Evolutionary conservation across 2,888 invertebrate genomes (phyloP).

Genomic region (Leptopilina drosophilae): DNA sequence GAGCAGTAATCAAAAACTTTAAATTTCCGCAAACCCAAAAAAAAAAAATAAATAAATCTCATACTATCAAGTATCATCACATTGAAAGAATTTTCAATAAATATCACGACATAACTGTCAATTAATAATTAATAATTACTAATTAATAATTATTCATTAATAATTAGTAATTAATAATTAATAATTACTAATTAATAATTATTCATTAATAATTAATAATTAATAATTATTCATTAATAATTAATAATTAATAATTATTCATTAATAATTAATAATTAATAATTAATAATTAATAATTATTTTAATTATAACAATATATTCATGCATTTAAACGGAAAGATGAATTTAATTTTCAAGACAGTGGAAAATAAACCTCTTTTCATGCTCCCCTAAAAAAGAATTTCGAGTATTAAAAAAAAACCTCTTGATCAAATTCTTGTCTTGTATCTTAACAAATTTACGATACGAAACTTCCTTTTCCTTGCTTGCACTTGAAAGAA

Average conservation of each 20-base stretch:
- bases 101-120: neutral
- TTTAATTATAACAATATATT: too few relatives aligned
- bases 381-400: neutral
- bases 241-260: neutral
- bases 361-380: too few relatives aligned
- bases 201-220: too few relatives aligned
- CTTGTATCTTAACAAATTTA: slow-evolving; percentile 17
- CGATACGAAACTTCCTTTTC: slow-evolving; percentile 21
- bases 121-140: neutral
- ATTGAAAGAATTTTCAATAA: slow-evolving; percentile 4
- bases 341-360: neutral
- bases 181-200: too few relatives aligned
- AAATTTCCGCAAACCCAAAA: slow-evolving; percentile 9
- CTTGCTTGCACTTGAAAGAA: slow-evolving; percentile 18
- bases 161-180: too few relatives aligned
- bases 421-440: slow-evolving; percentile 1
- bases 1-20: slow-evolving; percentile 6
- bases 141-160: too few relatives aligned
- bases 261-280: neutral
- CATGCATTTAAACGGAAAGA: neutral
- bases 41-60: neutral
- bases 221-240: too few relatives aligned
- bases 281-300: neutral
- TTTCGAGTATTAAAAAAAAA: neutral
- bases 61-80: neutral